These are phyloP conservation scores for Nipponacmea schrenckii DNA, from an alignment of 2,888 invertebrate species.

Conservation along the genomic window DNA sequence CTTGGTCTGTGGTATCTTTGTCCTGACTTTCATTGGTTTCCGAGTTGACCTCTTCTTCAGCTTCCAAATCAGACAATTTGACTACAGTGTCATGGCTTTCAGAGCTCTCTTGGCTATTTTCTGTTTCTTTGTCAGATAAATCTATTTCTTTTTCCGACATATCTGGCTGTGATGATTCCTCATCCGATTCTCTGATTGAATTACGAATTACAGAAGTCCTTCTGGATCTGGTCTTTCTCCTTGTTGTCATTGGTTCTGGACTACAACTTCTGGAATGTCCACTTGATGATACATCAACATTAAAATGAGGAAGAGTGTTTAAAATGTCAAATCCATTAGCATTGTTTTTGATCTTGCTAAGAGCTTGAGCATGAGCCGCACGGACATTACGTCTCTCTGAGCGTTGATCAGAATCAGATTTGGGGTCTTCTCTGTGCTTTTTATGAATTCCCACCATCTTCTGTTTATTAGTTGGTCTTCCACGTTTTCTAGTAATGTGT, in stretches of 20 bases:
- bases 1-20: background rate
- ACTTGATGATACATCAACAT: background rate
- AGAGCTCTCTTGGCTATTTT: background rate
- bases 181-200: background rate
- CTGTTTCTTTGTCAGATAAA: background rate
- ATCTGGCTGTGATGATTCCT: background rate
- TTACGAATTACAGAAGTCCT: background rate
- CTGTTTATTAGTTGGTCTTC: background rate
- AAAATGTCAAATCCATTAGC: slow-evolving; percentile 1
- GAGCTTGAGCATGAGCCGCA: background rate
- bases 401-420: too few species aligned
- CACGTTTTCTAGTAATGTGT: background rate
- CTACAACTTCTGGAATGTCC: background rate
- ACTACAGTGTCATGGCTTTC: background rate
- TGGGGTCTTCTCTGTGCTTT: background rate
- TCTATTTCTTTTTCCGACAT: background rate
- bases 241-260: background rate
- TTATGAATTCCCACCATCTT: background rate
- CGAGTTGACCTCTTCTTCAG: background rate
- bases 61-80: background rate
- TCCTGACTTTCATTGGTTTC: background rate
- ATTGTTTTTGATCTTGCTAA: slow-evolving; percentile 2
- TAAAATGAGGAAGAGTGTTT: background rate
- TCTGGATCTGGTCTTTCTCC: background rate
- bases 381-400: background rate